Evolutionary conservation across 2,797 vertebrate genomes (phyloP).

Genomic region (Tragopan temminckii): DNA sequence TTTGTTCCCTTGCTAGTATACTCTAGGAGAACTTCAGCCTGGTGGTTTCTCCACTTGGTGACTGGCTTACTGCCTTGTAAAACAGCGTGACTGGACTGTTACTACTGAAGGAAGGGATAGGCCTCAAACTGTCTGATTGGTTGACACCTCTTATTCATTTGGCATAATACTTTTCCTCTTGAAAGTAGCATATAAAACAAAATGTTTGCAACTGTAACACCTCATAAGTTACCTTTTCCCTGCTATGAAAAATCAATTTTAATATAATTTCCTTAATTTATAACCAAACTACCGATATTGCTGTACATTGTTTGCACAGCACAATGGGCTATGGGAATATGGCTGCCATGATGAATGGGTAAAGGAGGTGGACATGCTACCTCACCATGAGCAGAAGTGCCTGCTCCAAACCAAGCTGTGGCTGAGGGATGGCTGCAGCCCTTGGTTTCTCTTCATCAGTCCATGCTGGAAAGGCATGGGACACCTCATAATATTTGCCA

Average conservation of each 20-base stretch:
- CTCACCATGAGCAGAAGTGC: not conserved
- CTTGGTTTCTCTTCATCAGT: not conserved
- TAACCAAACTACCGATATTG: not conserved
- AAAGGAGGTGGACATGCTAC: rapidly evolving
- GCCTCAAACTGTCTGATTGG: conserved; percentile 6
- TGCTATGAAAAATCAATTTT: conserved; percentile 34
- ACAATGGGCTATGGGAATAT: rapidly evolving
- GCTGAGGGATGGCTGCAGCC: not conserved
- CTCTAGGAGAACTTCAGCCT: conserved; percentile 2
- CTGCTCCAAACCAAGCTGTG: rapidly evolving
- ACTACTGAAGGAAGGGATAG: conserved; percentile 27
- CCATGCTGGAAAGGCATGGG: rapidly evolving
- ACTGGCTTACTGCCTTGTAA: conserved; percentile 66
- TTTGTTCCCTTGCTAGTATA: not conserved
- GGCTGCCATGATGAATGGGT: rapidly evolving
- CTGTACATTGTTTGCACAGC: not conserved
- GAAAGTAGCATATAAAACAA: conserved; percentile 71
- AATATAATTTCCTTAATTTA: conserved; percentile 29
- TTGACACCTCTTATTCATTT: conserved; percentile 40
- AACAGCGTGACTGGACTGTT: conserved; percentile 50
- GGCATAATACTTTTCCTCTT: conserved; percentile 77
- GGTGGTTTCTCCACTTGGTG: conserved; percentile 35
- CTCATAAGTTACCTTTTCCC: conserved; percentile 66
- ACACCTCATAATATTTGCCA: not conserved
- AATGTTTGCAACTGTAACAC: conserved; percentile 68